Conservation (phyloP, 2,113 vertebrate genomes). For the Lophotis ruficrista region DNA sequence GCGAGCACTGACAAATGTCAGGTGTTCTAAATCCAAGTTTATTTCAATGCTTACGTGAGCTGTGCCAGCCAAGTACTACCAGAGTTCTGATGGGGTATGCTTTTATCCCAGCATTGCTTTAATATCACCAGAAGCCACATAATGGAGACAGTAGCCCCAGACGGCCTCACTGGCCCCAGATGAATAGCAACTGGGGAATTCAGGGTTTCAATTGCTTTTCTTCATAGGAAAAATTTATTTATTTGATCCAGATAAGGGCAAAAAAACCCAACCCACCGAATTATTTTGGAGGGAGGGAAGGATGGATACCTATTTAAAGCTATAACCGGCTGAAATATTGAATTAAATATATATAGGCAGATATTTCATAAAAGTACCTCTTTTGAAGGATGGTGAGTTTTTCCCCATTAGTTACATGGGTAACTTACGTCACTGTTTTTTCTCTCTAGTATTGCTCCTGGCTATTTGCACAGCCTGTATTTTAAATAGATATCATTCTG, state of each 20-base stretch:
- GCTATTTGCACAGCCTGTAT: background rate
- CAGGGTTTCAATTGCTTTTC: background rate
- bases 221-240: background rate
- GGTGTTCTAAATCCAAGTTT: background rate
- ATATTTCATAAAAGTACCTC: background rate
- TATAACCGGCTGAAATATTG: background rate
- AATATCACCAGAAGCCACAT: background rate
- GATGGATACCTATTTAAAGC: background rate
- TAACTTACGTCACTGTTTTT: background rate
- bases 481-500: background rate
- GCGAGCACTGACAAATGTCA: background rate
- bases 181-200: background rate
- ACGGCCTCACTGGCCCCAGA: background rate
- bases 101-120: background rate
- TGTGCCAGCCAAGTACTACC: background rate
- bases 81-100: background rate
- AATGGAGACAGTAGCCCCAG: background rate
- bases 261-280: background rate
- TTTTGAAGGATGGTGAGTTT: background rate
- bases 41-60: background rate
- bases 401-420: background rate
- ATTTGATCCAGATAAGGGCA: background rate
- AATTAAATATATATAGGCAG: background rate
- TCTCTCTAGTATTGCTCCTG: background rate
- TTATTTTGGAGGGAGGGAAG: background rate